phyloP scores from a whole-genome alignment of 2,113 vertebrate species.

The Cervus canadensis region DNA sequence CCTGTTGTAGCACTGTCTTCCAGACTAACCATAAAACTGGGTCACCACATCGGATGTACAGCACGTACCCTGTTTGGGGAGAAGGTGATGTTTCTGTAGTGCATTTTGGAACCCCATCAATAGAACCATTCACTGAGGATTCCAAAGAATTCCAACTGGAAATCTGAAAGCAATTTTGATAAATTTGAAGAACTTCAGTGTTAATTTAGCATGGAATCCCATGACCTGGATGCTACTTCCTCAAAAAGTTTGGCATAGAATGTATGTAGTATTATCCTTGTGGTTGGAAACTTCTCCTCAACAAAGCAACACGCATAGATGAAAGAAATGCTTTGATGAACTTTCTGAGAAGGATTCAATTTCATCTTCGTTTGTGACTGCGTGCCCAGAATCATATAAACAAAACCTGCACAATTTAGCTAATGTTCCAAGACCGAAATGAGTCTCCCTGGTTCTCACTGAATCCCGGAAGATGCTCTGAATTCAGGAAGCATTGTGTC shows the following conservation, averaged over 20 bases:
- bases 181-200: not conserved
- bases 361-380: not conserved
- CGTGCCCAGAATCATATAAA: not conserved
- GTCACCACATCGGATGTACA: not conserved
- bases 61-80: not conserved
- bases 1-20: not conserved
- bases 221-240: not conserved
- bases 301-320: not conserved
- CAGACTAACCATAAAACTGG: not conserved
- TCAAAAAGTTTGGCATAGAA: not conserved
- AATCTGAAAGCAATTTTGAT: not conserved
- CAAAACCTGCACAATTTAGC: not conserved
- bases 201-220: not conserved
- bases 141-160: not conserved
- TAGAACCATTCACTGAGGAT: not conserved
- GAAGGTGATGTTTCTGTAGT: not conserved
- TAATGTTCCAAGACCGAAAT: not conserved
- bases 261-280: not conserved
- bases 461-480: not conserved
- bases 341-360: not conserved
- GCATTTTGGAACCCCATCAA: not conserved
- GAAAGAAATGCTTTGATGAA: not conserved
- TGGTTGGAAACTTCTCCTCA: not conserved
- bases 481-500: not conserved
- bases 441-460: not conserved